Base-by-base conservation (phyloP, 2,113 vertebrate genomes). In the Ramphastos sulfuratus region DNA sequence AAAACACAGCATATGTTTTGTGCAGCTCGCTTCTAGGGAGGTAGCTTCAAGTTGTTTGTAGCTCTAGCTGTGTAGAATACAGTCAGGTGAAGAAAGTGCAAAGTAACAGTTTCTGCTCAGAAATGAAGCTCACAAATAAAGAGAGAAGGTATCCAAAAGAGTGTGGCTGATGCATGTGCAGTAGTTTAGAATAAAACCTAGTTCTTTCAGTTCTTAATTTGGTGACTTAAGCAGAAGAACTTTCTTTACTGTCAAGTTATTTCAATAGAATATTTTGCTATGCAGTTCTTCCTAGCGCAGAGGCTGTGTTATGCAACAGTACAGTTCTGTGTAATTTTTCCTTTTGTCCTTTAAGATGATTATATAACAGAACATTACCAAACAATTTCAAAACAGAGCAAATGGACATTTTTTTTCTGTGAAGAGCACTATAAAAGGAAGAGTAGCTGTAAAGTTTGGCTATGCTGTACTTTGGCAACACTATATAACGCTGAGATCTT, bases 341-440 rank as follows among this genome's bases (percentile, higher is more conserved):
- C 27, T 4, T 92, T 96, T 94, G 94, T 67, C 82, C 82, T 94
- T 94, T 75, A 89, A 83, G 76, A 67, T 74, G 69, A 16, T 96
- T 95, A 85, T 78, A 33, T 95, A 95, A 89, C 2, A 1, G 46
- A 70, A 30, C 20, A 15, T 89, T 87, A 74, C 64, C 48, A 73
- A 83, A 87, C 42, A n/a, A 14, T 48, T 89, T 67, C 61, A 55
- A n/a, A 83, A 81, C 1, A 2, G 37, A 91, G 30, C 25, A 92
- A 93, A 64, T 78, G 44, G 58, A 15, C 9, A 15, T n/a, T 39
- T 70, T 84, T 73, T 75, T 67, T 67, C 50, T 58, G 13, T 92
- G 64, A 80, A 82, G 37, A 92, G 12, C 33, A 28, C 27, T 92
- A 71, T 86, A 42, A 78, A 10, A 52, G 7, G 23, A 78, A 74